phyloP scores from a whole-genome alignment of 1,140 invertebrate genomes.

The Armadillidium nasatum region DNA sequence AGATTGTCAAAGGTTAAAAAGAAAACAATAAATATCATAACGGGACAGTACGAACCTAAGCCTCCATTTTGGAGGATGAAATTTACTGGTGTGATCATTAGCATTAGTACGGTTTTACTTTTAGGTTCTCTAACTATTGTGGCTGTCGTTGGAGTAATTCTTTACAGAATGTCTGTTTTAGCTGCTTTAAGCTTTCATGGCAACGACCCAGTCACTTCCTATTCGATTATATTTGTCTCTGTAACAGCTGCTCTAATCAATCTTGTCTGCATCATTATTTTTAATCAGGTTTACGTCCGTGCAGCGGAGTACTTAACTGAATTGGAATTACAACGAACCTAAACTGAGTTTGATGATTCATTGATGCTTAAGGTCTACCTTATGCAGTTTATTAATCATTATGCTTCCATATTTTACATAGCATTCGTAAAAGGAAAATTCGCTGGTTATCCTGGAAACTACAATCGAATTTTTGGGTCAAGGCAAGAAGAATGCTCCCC shows the following conservation, averaged over 20 bases:
- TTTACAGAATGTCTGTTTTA: constrained; percentile 84
- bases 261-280: constrained; percentile 75
- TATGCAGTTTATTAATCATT: constrained; percentile 97
- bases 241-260: constrained; percentile 80
- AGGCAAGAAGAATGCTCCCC: constrained; percentile 66
- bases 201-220: constrained; percentile 59
- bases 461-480: constrained; percentile 68
- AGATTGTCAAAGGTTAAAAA: constrained; percentile 66
- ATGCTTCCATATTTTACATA: constrained; percentile 97
- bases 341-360: constrained; percentile 96
- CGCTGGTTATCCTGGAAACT: constrained; percentile 74
- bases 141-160: constrained; percentile 80
- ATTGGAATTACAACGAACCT: constrained; percentile 86
- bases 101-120: constrained; percentile 74
- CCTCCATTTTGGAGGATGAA: constrained; percentile 84
- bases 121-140: constrained; percentile 73
- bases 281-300: constrained; percentile 85
- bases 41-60: constrained; percentile 71
- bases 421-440: constrained; percentile 96
- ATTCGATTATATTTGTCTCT: constrained; percentile 73
- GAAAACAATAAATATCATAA: constrained; percentile 62
- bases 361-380: constrained; percentile 95
- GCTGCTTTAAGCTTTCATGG: constrained; percentile 58
- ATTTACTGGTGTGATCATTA: constrained; percentile 74
- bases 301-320: constrained; percentile 89